phyloP scores from a whole-genome alignment of 2,888 invertebrate genomes.

The Horisme vitalbata region DNA sequence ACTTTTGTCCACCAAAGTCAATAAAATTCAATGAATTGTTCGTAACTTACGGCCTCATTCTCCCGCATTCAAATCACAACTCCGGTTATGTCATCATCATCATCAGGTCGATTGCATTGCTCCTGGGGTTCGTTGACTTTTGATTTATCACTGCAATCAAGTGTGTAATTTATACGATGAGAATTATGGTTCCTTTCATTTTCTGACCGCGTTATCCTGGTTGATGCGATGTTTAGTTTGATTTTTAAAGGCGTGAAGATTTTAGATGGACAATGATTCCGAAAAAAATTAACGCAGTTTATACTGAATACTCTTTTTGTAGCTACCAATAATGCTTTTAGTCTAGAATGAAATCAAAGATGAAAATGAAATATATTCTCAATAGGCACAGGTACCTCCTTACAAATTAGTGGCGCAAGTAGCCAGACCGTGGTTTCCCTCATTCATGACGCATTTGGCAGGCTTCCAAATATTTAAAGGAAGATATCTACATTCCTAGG shows the following conservation, averaged over 20 bases:
- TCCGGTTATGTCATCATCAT: slow-evolving; percentile 21
- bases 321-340: too few relatives aligned
- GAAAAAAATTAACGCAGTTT: too few relatives aligned
- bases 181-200: background rate
- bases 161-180: background rate
- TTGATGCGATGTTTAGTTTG: slow-evolving; percentile 1
- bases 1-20: slow-evolving; percentile 5
- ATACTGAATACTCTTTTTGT: too few relatives aligned
- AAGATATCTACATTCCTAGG: too few relatives aligned
- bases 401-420: background rate
- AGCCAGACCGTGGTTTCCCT: slow-evolving; percentile 21
- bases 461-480: slow-evolving; percentile 24
- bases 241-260: background rate
- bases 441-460: slow-evolving; percentile 29
- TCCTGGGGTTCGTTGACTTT: slow-evolving; percentile 17
- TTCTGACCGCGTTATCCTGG: slow-evolving; percentile 6
- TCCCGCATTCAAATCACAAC: slow-evolving; percentile 17
- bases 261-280: slow-evolving; percentile 11
- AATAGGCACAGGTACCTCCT: too few relatives aligned
- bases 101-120: slow-evolving; percentile 17
- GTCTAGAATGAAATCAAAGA: too few relatives aligned
- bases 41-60: slow-evolving; percentile 1
- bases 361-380: too few relatives aligned
- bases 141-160: slow-evolving; percentile 8
- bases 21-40: slow-evolving; percentile 7